phyloP scores from a whole-genome alignment of 2,888 invertebrate species.

The Bedellia somnulentella region DNA sequence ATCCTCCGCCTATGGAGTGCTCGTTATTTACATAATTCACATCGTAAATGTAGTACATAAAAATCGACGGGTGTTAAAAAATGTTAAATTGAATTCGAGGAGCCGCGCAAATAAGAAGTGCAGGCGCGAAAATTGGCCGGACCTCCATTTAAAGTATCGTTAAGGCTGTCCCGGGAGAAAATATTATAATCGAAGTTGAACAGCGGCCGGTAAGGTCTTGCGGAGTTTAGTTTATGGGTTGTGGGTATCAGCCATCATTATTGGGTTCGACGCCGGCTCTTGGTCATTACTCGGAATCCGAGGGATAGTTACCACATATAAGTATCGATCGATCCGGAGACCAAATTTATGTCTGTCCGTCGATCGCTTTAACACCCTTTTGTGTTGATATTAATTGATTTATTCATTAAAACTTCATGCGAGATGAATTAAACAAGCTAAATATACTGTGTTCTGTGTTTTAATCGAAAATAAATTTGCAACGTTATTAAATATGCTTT shows the following conservation, averaged over 20 bases:
- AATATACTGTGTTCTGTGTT: too few species aligned
- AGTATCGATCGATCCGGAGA: too few species aligned
- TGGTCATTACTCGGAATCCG: slow-evolving; percentile 25
- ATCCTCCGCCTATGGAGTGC: slow-evolving; percentile 28
- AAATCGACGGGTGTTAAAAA: slow-evolving; percentile 38
- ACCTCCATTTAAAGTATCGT: slow-evolving; percentile 53
- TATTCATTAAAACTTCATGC: too few species aligned
- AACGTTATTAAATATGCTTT: too few species aligned
- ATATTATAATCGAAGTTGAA: slow-evolving; percentile 38
- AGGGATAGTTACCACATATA: too few species aligned
- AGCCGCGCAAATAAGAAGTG: slow-evolving; percentile 49
- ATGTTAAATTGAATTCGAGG: slow-evolving; percentile 50
- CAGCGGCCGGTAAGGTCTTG: slow-evolving; percentile 19
- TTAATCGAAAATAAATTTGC: too few species aligned
- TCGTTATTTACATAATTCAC: slow-evolving; percentile 45
- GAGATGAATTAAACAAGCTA: too few species aligned
- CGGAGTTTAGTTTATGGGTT: slow-evolving; percentile 48
- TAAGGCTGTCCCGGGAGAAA: slow-evolving; percentile 40
- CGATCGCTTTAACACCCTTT: too few species aligned
- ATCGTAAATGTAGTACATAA: slow-evolving; percentile 31
- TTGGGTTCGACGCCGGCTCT: slow-evolving; percentile 18
- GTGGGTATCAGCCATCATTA: slow-evolving; percentile 30
- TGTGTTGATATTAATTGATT: too few species aligned
- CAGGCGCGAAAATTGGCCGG: slow-evolving; percentile 48
- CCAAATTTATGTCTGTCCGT: too few species aligned